Conservation (phyloP, 1,140 invertebrate genomes). For the Parasteatoda tepidariorum region DNA sequence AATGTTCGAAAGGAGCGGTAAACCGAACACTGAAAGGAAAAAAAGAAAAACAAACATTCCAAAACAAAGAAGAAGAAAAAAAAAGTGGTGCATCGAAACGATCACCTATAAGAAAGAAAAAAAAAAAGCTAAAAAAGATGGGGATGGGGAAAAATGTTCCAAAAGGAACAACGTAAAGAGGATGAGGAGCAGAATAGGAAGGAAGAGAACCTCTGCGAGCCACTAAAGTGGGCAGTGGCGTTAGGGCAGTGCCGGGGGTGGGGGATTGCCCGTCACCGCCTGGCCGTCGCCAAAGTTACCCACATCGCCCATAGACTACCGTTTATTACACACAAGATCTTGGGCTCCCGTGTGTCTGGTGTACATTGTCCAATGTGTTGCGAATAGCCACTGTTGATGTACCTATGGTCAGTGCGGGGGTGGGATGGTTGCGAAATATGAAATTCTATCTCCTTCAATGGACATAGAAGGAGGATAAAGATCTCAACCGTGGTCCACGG, state of each 20-base stretch:
- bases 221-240: not conserved
- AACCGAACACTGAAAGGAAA: not conserved
- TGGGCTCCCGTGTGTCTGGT: not conserved
- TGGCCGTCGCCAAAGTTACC: not conserved
- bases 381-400: not conserved
- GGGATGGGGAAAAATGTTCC: not conserved
- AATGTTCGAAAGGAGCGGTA: no score
- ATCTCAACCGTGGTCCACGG: not conserved
- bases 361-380: not conserved
- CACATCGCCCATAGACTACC: not conserved
- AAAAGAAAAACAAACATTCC: not conserved
- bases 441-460: not conserved
- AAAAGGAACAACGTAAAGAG: not conserved
- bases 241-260: not conserved
- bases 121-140: not conserved
- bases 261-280: not conserved
- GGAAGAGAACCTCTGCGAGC: not conserved
- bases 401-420: not conserved
- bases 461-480: not conserved
- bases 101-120: not conserved
- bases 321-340: not conserved
- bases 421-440: not conserved
- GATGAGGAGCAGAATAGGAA: not conserved
- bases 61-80: not conserved
- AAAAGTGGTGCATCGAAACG: not conserved